A percentile compares a stretch with the other conserved stretches of the same genome.
These are phyloP conservation scores for Dicranocentrus wangi DNA, from an alignment of 2,888 invertebrate genomes.

Conservation along the genomic window DNA sequence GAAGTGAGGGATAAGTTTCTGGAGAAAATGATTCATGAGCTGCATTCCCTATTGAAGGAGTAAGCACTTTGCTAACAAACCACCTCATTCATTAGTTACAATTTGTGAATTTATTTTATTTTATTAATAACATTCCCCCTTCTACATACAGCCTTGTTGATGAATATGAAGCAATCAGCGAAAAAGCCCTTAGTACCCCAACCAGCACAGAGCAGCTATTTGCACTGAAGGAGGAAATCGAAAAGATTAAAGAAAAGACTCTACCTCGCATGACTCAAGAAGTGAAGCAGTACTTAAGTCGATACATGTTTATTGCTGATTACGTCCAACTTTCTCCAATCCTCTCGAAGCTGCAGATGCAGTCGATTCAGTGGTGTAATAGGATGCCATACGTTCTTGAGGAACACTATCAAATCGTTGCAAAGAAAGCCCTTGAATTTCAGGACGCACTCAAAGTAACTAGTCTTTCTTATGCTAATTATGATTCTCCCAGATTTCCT, in stretches of 20 bases:
- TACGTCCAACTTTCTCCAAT: slow-evolving; percentile 85
- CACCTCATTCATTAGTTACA: slow-evolving; percentile 4
- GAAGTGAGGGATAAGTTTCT: slow-evolving; percentile 83
- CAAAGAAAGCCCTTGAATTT: slow-evolving; percentile 88
- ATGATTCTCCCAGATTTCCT: background rate
- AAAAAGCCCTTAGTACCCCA: slow-evolving; percentile 86
- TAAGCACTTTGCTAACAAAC: slow-evolving; percentile 75
- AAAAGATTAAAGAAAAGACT: slow-evolving; percentile 82
- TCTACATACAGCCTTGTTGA: slow-evolving; percentile 82
- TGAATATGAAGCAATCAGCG: slow-evolving; percentile 87
- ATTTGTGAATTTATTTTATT: background rate
- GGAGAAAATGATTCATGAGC: slow-evolving; percentile 84
- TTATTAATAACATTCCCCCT: no score
- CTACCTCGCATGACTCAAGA: slow-evolving; percentile 85
- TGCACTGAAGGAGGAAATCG: slow-evolving; percentile 85
- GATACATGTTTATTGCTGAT: slow-evolving; percentile 89
- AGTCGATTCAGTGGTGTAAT: slow-evolving; percentile 90
- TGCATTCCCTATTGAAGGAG: slow-evolving; percentile 85
- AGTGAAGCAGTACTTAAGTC: slow-evolving; percentile 77
- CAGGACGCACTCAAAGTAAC: slow-evolving; percentile 84
- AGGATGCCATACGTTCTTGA: slow-evolving; percentile 87
- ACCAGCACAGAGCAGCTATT: slow-evolving; percentile 89
- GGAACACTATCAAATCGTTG: slow-evolving; percentile 86
- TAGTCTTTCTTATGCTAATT: background rate
- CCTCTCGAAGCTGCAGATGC: slow-evolving; percentile 91